Evolutionary conservation across 2,113 vertebrate genomes (phyloP).

Genomic region (Terrapene triunguis): DNA sequence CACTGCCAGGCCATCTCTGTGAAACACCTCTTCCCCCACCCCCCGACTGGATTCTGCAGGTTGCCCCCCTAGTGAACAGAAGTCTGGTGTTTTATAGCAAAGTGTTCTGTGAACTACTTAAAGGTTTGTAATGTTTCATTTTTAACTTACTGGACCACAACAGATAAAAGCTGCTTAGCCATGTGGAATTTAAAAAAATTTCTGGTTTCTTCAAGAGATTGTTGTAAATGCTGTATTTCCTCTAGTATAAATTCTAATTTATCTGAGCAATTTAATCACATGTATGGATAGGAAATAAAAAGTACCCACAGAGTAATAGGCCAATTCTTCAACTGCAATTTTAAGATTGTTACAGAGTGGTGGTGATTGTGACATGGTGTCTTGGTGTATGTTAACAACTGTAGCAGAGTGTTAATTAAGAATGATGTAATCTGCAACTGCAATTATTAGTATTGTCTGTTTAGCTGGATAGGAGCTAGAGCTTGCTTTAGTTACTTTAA

Average conservation of each 20-base stretch:
- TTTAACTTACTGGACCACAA: neutral
- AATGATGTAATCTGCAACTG: conserved; percentile 73
- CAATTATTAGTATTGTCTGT: conserved; percentile 77
- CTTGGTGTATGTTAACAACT: conserved; percentile 75
- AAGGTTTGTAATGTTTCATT: neutral
- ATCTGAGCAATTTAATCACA: neutral
- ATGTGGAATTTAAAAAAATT: neutral
- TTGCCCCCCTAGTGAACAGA: neutral
- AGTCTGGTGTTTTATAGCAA: neutral
- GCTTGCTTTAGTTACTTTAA: conserved; percentile 77
- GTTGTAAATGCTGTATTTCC: neutral
- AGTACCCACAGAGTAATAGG: conserved; percentile 46
- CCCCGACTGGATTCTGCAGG: neutral
- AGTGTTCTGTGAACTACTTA: neutral
- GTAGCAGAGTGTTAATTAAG: conserved; percentile 84
- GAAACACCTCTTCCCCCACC: fast-evolving
- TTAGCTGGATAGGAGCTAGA: conserved; percentile 78
- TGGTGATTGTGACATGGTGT: conserved; percentile 68
- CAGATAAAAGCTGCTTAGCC: neutral
- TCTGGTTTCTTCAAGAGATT: neutral
- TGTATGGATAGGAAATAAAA: conserved; percentile 52
- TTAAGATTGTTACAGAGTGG: conserved; percentile 68
- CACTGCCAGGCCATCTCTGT: neutral
- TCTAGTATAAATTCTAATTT: neutral
- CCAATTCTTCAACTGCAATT: conserved; percentile 37